Conservation (phyloP, 2,797 vertebrate genomes). For the Fundulus diaphanus region DNA sequence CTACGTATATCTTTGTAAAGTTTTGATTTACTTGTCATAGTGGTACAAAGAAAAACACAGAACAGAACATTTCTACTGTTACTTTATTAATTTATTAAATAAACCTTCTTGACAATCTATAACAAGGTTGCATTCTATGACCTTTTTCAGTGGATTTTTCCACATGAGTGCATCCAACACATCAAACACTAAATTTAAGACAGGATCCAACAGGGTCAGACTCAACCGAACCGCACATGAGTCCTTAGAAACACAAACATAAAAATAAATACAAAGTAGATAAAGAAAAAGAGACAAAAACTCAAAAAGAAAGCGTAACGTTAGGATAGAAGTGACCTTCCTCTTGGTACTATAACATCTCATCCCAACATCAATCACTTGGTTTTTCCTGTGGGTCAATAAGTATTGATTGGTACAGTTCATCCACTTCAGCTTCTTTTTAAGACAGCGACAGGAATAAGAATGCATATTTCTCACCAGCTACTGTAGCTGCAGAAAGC, state of each 20-base stretch:
- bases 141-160: not conserved
- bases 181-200: not conserved
- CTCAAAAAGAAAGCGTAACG: not conserved
- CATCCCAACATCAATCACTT: slow-evolving; percentile 31
- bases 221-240: not conserved
- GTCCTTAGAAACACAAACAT: no score
- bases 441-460: slow-evolving; percentile 34
- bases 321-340: not conserved
- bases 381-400: slow-evolving; percentile 18
- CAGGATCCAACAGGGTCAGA: not conserved
- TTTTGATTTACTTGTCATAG: not conserved
- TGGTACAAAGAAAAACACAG: not conserved
- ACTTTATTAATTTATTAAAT: no score
- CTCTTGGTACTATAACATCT: slow-evolving; percentile 11
- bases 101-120: no score
- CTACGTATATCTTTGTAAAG: no score
- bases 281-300: not conserved
- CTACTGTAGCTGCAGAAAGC: slow-evolving; percentile 24
- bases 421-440: slow-evolving; percentile 17
- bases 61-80: not conserved
- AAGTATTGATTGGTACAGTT: slow-evolving; percentile 28
- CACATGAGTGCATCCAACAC: not conserved
- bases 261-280: not conserved
- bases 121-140: not conserved
- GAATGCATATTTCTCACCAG: slow-evolving; percentile 16